Base-by-base conservation (phyloP, 2,797 vertebrate species). In the Schizothorax lantsangensis region DNA sequence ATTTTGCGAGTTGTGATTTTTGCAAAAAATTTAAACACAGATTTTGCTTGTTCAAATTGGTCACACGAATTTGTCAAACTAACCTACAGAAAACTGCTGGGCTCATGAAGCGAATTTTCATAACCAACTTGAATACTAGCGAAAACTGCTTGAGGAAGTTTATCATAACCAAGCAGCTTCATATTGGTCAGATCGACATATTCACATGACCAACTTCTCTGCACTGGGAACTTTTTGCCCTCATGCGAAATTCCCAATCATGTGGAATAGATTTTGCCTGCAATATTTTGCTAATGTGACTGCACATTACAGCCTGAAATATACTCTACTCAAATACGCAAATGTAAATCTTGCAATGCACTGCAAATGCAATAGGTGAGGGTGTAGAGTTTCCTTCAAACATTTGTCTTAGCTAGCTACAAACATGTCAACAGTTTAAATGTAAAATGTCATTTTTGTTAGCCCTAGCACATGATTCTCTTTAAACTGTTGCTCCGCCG, bases 351-450 rank as follows among this genome's bases (percentile, higher is more conserved):
- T n/a, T 38, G 75, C 49, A 38, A 78, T 38, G 73, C 47, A 52
- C 9, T 75, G 26, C 4, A 33, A 38, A 57, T 1, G 19, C 30
- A 52, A 36, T 57, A 79, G 52, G n/a, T 3, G 40, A 8, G 3
- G 38, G 5, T 15, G 0, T 45, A 23, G 52, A 75, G 26, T 64
- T 75, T 74, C 54, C 54, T 47, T 83, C 68, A 57, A 57, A 83
- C 23, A 1, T 72, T 38, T 26, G 68, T 83, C 54, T 62, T 79
- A 64, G 21, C 26, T 36, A 36, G 71, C 57, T 47, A 36, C 5
- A 64, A 49, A 84, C 11, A 62, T 36, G 66, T 54, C 14, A 57
- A 74, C 26, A 43, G 49, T 73, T 83, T 40, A 83, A 69, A 79
- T 12, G 21, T 59, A 59, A 79, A 59, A 59, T 26, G 12, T 15